A percentile compares a stretch with the other conserved stretches of the same genome.
Conservation (phyloP, 1,140 invertebrate species). For the Leptopilina boulardi region DNA sequence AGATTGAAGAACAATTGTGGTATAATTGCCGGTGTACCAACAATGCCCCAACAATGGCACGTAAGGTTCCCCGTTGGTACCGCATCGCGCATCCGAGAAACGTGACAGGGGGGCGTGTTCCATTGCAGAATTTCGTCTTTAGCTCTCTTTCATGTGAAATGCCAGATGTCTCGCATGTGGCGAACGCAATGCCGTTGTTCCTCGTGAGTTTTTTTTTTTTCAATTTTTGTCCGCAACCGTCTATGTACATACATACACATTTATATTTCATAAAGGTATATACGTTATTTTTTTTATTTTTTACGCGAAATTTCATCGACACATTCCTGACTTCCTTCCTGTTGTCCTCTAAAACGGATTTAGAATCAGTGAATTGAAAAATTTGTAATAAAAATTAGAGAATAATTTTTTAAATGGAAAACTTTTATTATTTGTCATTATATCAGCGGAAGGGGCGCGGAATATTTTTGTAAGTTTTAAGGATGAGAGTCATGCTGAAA, state of each 20-base stretch:
- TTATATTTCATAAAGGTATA: background rate
- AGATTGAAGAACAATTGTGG: constrained; percentile 69
- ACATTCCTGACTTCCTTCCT: constrained; percentile 7
- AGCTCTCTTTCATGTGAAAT: constrained; percentile 74
- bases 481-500: background rate
- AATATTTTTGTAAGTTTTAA: no score
- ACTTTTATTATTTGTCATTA: no score
- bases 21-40: constrained; percentile 68
- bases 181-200: constrained; percentile 57
- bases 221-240: constrained; percentile 49
- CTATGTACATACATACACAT: constrained; percentile 29
- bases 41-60: constrained; percentile 66
- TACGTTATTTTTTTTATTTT: background rate
- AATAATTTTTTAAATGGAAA: background rate
- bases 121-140: constrained; percentile 71
- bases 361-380: background rate
- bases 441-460: no score
- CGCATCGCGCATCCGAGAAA: constrained; percentile 62
- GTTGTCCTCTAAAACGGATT: background rate
- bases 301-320: background rate
- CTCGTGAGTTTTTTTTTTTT: constrained; percentile 53
- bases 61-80: constrained; percentile 63
- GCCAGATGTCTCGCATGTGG: constrained; percentile 77
- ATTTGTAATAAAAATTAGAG: no score
- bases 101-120: constrained; percentile 73